A percentile compares a stretch with the other conserved stretches of the same genome.
These are phyloP conservation scores for Carlito syrichta DNA, from an alignment of 2,113 vertebrate genomes.

Conservation along the genomic window DNA sequence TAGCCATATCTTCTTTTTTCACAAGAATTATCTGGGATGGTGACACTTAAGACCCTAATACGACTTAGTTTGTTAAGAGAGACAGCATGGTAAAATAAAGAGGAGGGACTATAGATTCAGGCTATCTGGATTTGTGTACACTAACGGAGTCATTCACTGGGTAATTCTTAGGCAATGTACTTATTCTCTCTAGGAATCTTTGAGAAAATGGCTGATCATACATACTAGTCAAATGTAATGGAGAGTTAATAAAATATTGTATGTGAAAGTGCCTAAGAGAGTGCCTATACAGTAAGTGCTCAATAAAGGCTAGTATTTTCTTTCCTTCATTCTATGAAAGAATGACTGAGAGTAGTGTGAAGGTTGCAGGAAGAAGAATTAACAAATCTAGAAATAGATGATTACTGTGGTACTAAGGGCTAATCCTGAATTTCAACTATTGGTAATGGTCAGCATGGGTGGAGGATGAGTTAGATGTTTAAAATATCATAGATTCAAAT, in stretches of 20 bases:
- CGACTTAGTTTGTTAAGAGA: not conserved
- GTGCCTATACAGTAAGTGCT: not conserved
- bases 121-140: not conserved
- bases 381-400: not conserved
- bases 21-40: not conserved
- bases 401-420: not conserved
- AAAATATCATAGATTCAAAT: not conserved
- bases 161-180: not conserved
- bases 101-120: not conserved
- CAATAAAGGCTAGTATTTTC: not conserved
- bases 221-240: not conserved
- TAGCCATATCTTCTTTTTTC: not conserved
- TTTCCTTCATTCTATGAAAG: conserved; percentile 4
- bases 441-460: not conserved
- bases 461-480: not conserved
- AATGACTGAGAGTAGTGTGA: not conserved
- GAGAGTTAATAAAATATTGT: not conserved
- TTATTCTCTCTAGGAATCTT: not conserved
- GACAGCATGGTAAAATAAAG: not conserved
- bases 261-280: not conserved
- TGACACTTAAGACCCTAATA: not conserved
- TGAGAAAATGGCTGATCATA: not conserved
- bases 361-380: not conserved
- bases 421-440: not conserved
- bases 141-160: not conserved